phyloP scores from a whole-genome alignment of 2,888 invertebrate species.

The Neoitamus cyanurus region DNA sequence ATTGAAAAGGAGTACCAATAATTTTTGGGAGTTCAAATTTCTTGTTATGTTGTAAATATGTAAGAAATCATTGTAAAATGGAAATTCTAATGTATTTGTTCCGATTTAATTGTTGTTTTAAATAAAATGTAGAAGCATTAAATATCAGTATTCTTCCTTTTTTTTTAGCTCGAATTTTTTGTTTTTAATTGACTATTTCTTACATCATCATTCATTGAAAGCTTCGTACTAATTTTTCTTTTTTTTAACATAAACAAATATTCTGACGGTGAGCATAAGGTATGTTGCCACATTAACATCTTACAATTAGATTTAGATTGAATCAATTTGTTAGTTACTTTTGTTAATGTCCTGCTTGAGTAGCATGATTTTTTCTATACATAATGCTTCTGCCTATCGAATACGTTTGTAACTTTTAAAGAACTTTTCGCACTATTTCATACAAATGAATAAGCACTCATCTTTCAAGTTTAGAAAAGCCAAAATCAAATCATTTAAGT shows the following conservation, averaged over 20 bases:
- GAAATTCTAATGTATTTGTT: background rate
- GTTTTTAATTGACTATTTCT: background rate
- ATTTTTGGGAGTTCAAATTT: background rate
- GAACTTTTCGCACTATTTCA: background rate
- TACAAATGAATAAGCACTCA: background rate
- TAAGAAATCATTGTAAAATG: background rate
- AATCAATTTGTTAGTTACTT: background rate
- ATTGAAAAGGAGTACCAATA: background rate
- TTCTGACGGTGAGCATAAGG: slow-evolving; percentile 64
- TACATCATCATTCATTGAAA: background rate
- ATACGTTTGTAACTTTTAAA: background rate
- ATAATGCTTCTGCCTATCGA: background rate
- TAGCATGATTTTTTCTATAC: background rate
- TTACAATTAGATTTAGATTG: background rate
- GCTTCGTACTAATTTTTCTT: background rate
- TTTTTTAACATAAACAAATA: background rate
- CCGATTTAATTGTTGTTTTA: background rate
- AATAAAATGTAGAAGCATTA: slow-evolving; percentile 27
- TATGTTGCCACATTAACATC: slow-evolving; percentile 57
- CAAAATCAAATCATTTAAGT: background rate
- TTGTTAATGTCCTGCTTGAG: background rate
- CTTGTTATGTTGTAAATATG: background rate
- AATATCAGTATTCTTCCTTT: background rate
- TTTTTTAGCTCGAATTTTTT: background rate
- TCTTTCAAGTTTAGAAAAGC: background rate